Percentiles rank a stretch among this genome's conserved stretches.
Conservation (phyloP, 2,888 invertebrate species). For the Plebejus melissa region DNA sequence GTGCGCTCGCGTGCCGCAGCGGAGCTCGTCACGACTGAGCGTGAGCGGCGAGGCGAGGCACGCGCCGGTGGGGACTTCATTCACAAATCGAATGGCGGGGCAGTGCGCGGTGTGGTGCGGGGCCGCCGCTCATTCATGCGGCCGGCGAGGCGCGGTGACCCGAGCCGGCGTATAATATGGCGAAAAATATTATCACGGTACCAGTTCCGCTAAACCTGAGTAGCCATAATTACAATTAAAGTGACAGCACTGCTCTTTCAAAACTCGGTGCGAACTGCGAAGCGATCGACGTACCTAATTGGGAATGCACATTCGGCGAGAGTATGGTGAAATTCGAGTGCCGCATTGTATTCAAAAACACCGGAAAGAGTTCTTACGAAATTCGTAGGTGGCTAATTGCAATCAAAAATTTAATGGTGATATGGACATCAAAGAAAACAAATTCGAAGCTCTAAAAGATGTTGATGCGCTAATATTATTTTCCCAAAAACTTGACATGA, state of each 20-base stretch:
- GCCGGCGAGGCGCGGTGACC: slow-evolving; percentile 44
- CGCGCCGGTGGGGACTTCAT: slow-evolving; percentile 75
- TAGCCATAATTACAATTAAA: slow-evolving; percentile 35
- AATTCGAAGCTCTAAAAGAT: too few species aligned
- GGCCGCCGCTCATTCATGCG: slow-evolving; percentile 66
- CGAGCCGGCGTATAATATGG: slow-evolving; percentile 32
- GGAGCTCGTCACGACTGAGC: slow-evolving; percentile 70
- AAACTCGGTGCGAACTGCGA: slow-evolving; percentile 31
- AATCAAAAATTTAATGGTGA: neutral
- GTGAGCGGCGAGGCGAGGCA: slow-evolving; percentile 56
- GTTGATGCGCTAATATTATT: too few species aligned
- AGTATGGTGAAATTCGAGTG: slow-evolving; percentile 57
- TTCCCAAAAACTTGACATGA: too few species aligned
- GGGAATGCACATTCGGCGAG: slow-evolving; percentile 49
- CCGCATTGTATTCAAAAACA: slow-evolving; percentile 35
- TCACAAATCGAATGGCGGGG: slow-evolving; percentile 72
- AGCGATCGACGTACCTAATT: slow-evolving; percentile 52
- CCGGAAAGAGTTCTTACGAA: slow-evolving; percentile 33
- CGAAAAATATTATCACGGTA: slow-evolving; percentile 41
- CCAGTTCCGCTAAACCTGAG: slow-evolving; percentile 41
- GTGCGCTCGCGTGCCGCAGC: slow-evolving; percentile 68
- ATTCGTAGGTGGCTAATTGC: slow-evolving; percentile 30
- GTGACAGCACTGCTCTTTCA: slow-evolving; percentile 40
- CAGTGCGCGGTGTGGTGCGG: slow-evolving; percentile 48
- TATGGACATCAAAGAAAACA: too few species aligned